These are phyloP conservation scores for Caenorhabditis sulstoni DNA, from an alignment of 2,888 invertebrate genomes.

Conservation along the genomic window DNA sequence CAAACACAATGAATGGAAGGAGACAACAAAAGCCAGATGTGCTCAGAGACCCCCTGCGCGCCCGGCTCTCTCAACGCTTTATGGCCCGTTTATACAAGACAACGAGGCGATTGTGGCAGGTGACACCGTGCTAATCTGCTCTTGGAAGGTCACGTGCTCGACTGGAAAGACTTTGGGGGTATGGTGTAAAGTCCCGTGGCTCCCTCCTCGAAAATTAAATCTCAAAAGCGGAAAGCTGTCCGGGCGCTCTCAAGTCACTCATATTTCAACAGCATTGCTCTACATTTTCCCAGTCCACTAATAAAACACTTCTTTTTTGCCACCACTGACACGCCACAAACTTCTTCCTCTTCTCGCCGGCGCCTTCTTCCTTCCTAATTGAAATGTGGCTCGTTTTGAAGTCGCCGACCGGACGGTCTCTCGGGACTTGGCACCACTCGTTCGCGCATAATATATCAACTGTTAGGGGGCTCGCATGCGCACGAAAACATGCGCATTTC, in stretches of 20 bases:
- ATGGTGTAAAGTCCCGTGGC: too few relatives aligned
- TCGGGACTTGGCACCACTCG: constrained; percentile 40
- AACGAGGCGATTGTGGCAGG: constrained; percentile 32
- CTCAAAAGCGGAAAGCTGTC: too few relatives aligned
- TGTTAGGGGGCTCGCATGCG: constrained; percentile 3
- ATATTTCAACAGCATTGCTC: constrained; percentile 64
- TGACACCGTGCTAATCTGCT: constrained; percentile 44
- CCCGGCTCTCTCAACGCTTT: constrained; percentile 41
- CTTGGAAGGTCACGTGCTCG: not conserved
- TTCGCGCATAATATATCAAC: constrained; percentile 59
- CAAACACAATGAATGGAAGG: constrained; percentile 38
- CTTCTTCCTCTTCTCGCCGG: constrained; percentile 10
- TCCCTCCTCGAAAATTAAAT: too few relatives aligned
- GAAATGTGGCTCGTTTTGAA: constrained; percentile 58
- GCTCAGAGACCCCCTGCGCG: constrained; percentile 20
- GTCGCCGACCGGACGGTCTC: constrained; percentile 38
- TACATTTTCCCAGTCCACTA: constrained; percentile 71
- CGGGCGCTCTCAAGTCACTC: constrained; percentile 56
- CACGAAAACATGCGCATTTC: constrained; percentile 49
- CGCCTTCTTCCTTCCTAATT: constrained; percentile 34
- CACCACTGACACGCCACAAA: constrained; percentile 43
- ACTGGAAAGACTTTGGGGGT: too few relatives aligned
- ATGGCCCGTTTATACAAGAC: constrained; percentile 53
- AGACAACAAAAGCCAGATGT: constrained; percentile 59
- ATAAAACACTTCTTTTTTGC: constrained; percentile 71